These are phyloP conservation scores for Anolis apletophallus DNA, from an alignment of 2,797 vertebrate genomes.

Conservation along the genomic window DNA sequence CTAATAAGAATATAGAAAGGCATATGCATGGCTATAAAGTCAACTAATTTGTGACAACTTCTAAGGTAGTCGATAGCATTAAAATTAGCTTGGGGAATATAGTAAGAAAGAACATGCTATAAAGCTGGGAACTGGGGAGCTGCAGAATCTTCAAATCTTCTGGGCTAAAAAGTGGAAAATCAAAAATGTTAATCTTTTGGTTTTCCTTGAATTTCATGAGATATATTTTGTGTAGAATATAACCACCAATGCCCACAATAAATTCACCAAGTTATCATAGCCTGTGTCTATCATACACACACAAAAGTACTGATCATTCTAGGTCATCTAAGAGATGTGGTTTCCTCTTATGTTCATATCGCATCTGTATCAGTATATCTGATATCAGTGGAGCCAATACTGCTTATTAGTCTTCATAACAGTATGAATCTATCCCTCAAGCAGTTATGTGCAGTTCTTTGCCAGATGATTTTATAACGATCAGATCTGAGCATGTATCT, in stretches of 20 bases:
- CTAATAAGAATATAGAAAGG: not conserved
- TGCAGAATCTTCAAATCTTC: not conserved
- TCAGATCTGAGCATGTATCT: not conserved
- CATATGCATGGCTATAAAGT: not conserved
- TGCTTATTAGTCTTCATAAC: not conserved
- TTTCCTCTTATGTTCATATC: not conserved
- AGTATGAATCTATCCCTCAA: not conserved
- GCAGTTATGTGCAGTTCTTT: not conserved
- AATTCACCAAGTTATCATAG: not conserved
- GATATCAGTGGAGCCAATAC: not conserved
- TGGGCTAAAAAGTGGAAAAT: not conserved
- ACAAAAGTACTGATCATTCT: not conserved
- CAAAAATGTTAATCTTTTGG: not conserved
- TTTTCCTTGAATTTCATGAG: not conserved
- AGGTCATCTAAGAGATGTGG: not conserved
- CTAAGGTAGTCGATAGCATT: not conserved
- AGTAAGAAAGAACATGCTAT: not conserved
- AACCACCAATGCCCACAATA: not conserved
- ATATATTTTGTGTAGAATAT: not conserved
- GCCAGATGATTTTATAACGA: not conserved
- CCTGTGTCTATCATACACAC: not conserved
- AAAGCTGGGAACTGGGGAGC: conserved; percentile 1
- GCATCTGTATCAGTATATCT: not conserved
- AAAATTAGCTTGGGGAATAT: not conserved
- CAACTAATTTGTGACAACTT: not conserved